Evolutionary conservation across 2,797 vertebrate species (phyloP), one percentile per base, ranked within the genome.

Genomic region (Crocodylus rhombifer): DNA sequence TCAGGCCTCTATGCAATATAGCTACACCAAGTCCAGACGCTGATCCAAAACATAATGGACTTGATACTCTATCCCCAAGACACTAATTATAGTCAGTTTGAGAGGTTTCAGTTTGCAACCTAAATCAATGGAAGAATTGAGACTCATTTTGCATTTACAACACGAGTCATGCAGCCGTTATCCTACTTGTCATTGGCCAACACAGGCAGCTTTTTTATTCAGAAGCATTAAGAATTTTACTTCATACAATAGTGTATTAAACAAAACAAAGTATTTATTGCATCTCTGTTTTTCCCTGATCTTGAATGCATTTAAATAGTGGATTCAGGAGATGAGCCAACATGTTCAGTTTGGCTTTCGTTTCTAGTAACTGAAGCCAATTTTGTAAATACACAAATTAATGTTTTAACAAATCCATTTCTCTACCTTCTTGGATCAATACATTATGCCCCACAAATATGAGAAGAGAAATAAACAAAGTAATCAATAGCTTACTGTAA

Each of bases 91-190:
- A 83, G 73, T 62, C 69, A 56, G 63, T 89, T 90, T 90, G 64
- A 73, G 77, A 95, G 89, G 86, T 87, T 85, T 97, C 83, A 67
- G 77, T 83, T 89, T 95, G 92, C 81, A 51, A 23, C 11, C 16
- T 33, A 82, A 93, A 95, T 82, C 85, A 96, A 62, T 76, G n/a
- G 63, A 96, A 86, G 55, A 95, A 94, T 82, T 60, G 77, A 95
- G 76, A 91, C 42, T 77, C 30, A 80, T 63, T 91, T 67, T 89
- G 58, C 18, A 76, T 25, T 11, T 87, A 42, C 23, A 89, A 73
- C 21, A 96, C 62, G 77, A 94, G 62, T 65, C 79, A 36, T 73
- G 80, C 10, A 93, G 58, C 57, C 91, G 75, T 23, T 94, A 74
- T 73, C 63, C 63, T 94, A 91, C 51, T 26, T 92, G 82, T 65